Base-by-base conservation (phyloP, 1,140 invertebrate genomes). In the Pemphigus obesinymphae region DNA sequence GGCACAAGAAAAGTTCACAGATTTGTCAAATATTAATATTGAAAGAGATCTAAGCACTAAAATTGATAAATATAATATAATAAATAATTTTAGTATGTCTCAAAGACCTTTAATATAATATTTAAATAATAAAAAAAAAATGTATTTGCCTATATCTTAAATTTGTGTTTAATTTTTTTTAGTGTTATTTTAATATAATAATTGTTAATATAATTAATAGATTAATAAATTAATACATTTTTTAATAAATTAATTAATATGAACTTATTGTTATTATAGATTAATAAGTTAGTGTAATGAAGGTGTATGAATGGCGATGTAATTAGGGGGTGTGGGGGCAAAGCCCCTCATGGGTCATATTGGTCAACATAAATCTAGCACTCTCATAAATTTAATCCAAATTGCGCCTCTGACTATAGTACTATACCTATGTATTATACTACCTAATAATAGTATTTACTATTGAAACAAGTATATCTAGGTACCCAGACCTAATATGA, bases 11-110 rank as follows among this genome's bases (percentile, higher is more conserved):
- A 75, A 34, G 50, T 75, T 75, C 50, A 50, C 72, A 17, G 48
- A 75, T 75, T 53, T 75, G 23, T 43, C 72, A 29, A 15, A 50
- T 29, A 48, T 75, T 48, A 31, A 48, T 50, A 75, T 75, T 29
- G 72, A 75, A n/a, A 75, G 72, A 68, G 63, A 68, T 23, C 20
- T 68, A 23, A 37, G 31, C 17, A 37, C 4, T 37, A 68, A n/a
- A 68, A 68, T 29, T 68, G 20, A 37, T n/a, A 68, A 40, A 68
- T 7, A 68, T 37, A 68, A 40, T 23, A 68, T 68, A n/a, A 68
- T 68, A 13, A 68, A 68, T 68, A 37, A 68, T 20, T 68, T 68
- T 68, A n/a, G 34, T 40, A 13, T 68, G 7, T 40, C 37, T 68
- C 31, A 40, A 68, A 68, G 34, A 40, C 34, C 15, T 37, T 66